A percentile compares a stretch with the other conserved stretches of the same genome.
These are phyloP conservation scores for Zhengitettix transpicula DNA, from an alignment of 2,888 invertebrate genomes.

Conservation along the genomic window DNA sequence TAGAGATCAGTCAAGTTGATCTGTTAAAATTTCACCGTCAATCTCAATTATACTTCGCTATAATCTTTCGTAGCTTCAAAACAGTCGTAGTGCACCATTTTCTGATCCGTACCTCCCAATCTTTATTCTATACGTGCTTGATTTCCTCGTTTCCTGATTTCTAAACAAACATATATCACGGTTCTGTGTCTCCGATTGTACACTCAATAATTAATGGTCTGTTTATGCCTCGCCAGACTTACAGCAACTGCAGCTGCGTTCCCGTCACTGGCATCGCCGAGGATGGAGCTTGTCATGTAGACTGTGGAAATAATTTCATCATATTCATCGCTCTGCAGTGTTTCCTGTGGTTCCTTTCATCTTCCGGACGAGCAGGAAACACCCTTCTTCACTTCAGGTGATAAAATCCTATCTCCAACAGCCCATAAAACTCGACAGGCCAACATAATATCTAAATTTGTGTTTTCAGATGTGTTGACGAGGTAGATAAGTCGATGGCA, in stretches of 20 bases:
- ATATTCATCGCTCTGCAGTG: slow-evolving; percentile 18
- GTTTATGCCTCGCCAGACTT: slow-evolving; percentile 3
- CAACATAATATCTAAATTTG: too few species aligned
- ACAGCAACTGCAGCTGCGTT: slow-evolving; percentile 8
- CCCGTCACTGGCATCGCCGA: slow-evolving; percentile 5
- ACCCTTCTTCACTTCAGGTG: slow-evolving; percentile 20
- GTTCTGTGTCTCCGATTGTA: too few species aligned
- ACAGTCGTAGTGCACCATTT: too few species aligned
- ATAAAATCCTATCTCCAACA: not conserved
- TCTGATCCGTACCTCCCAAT: too few species aligned
- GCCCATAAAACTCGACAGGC: not conserved
- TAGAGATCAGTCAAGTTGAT: too few species aligned
- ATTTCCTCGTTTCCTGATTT: too few species aligned
- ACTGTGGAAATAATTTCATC: slow-evolving; percentile 17
- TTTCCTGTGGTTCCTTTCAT: slow-evolving; percentile 17
- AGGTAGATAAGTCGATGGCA: slow-evolving; percentile 21
- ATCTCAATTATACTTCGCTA: too few species aligned
- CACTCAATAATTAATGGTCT: too few species aligned
- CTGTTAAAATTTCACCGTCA: too few species aligned
- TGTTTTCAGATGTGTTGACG: slow-evolving; percentile 18
- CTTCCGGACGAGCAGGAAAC: slow-evolving; percentile 19
- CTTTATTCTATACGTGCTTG: too few species aligned
- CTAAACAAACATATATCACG: too few species aligned
- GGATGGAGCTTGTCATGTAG: slow-evolving; percentile 16
- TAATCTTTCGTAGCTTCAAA: too few species aligned